Evolutionary conservation across 2,113 vertebrate genomes (phyloP).

Genomic region (Urocolius indicus): DNA sequence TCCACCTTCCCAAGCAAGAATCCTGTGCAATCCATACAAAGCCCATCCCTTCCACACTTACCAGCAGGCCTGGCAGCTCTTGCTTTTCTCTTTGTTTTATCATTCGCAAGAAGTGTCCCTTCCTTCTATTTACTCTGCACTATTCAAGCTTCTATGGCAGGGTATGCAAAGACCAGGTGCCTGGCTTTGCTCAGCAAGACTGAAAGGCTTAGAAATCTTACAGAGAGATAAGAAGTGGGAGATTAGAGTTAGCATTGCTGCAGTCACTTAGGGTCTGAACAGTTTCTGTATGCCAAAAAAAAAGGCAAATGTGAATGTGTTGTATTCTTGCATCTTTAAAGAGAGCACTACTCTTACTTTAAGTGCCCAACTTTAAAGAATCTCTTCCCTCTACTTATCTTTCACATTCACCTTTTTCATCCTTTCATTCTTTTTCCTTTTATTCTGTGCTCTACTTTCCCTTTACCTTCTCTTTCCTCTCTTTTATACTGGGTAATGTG

Average conservation of each 20-base stretch:
- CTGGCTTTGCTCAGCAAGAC: slow-evolving; percentile 8
- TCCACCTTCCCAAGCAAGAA: not conserved
- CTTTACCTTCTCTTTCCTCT: not conserved
- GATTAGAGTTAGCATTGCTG: slow-evolving; percentile 50
- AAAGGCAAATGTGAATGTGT: not conserved
- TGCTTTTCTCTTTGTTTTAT: slow-evolving; percentile 66
- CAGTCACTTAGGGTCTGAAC: not conserved
- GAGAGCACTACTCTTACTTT: not conserved
- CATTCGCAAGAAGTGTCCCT: not conserved
- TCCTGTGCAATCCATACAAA: not conserved
- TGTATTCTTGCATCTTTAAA: not conserved
- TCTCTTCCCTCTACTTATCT: not conserved
- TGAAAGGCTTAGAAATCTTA: slow-evolving; percentile 48
- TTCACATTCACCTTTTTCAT: not conserved
- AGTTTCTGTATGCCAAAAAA: not conserved
- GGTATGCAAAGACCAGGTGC: not conserved
- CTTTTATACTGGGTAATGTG: not conserved
- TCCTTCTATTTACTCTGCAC: not conserved
- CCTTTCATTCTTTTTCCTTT: not conserved
- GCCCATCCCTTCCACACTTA: slow-evolving; percentile 20
- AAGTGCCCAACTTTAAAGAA: not conserved
- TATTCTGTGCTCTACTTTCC: not conserved
- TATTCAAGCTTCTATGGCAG: not conserved
- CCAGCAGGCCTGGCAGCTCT: slow-evolving; percentile 28
- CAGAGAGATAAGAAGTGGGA: slow-evolving; percentile 36